Conservation (phyloP, 2,888 invertebrate genomes). For the Mythimna pallens region DNA sequence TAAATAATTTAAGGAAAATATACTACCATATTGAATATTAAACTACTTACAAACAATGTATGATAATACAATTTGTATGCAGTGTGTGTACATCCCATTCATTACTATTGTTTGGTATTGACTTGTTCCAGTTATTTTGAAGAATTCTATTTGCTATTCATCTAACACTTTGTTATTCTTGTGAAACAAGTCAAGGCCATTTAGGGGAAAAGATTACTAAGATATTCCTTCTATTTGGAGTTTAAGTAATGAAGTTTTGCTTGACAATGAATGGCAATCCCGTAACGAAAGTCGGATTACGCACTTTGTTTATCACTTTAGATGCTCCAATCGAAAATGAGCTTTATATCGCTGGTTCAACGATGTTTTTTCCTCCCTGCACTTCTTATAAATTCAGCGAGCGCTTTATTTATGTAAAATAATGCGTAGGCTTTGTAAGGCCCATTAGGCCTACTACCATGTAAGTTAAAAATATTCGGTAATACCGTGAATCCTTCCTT, state of each 20-base stretch:
- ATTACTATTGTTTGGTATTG: slow-evolving; percentile 31
- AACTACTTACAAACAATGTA: slow-evolving; percentile 18
- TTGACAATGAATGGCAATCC: slow-evolving; percentile 4
- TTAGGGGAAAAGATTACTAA: slow-evolving; percentile 2
- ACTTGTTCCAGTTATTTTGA: slow-evolving; percentile 34
- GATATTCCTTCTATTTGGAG: background rate
- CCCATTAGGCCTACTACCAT: background rate
- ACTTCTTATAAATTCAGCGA: background rate
- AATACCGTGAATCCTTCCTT: too few species aligned
- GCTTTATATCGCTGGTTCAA: background rate
- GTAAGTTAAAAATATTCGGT: background rate
- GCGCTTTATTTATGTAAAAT: slow-evolving; percentile 21
- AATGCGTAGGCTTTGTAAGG: slow-evolving; percentile 20
- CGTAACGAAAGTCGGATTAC: background rate
- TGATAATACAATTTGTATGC: slow-evolving; percentile 49
- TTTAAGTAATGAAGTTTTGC: slow-evolving; percentile 1
- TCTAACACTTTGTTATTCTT: slow-evolving; percentile 12
- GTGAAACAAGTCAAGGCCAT: slow-evolving; percentile 24
- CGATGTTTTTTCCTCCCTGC: background rate
- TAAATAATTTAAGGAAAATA: slow-evolving; percentile 33
- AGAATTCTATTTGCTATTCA: slow-evolving; percentile 34
- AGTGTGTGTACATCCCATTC: slow-evolving; percentile 25
- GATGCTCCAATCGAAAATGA: slow-evolving; percentile 4
- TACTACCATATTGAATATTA: slow-evolving; percentile 31
- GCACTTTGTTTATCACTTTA: background rate